Evolutionary conservation across 2,113 vertebrate genomes (phyloP).

Genomic region (Calypte anna): DNA sequence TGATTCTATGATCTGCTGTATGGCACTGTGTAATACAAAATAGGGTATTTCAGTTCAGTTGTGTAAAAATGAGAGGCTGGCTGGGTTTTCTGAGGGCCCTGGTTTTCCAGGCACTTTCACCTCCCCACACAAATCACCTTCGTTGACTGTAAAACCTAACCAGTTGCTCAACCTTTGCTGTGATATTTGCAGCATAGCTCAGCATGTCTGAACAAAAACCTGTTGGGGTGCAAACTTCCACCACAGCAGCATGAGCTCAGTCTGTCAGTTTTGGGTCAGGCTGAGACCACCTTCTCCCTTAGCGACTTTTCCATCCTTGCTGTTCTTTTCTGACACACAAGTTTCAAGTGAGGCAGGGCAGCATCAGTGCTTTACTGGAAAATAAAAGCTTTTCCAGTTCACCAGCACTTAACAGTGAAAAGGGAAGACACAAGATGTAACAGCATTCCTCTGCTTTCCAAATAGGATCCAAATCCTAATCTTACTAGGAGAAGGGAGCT

Average conservation of each 20-base stretch:
- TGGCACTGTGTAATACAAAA: background rate
- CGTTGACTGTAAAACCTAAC: background rate
- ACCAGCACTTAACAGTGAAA: background rate
- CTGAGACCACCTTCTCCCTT: background rate
- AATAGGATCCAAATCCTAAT: background rate
- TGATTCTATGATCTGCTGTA: background rate
- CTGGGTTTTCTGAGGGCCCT: background rate
- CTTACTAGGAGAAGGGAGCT: background rate
- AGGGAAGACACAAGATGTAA: background rate
- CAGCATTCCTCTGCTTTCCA: background rate
- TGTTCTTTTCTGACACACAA: background rate
- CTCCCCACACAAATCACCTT: background rate
- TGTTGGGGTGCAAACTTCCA: background rate
- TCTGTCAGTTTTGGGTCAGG: background rate
- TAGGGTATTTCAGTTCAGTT: background rate
- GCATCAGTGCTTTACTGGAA: background rate
- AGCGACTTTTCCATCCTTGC: background rate
- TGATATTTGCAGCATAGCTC: background rate
- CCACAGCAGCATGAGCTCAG: background rate
- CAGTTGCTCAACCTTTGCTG: background rate
- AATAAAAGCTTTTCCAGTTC: background rate
- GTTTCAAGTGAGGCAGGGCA: background rate
- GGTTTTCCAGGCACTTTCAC: background rate
- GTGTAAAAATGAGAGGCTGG: background rate
- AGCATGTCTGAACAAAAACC: accelerated